Evolutionary conservation across 2,888 invertebrate genomes (phyloP), one percentile per base, ranked within the genome.

Genomic region (Dynastes maya): DNA sequence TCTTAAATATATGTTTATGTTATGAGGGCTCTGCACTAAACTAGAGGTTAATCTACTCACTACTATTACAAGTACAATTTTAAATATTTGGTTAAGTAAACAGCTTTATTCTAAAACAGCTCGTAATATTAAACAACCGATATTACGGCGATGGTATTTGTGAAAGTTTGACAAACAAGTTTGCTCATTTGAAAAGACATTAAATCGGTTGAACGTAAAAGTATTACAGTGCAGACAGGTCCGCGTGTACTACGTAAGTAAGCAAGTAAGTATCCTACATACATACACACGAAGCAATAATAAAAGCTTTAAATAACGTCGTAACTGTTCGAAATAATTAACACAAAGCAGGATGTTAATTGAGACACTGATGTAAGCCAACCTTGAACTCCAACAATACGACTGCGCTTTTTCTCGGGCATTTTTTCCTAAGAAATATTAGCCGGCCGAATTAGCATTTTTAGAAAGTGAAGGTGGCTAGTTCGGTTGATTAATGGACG

Each of bases 361-460:
- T 63, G 63, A 32, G 29, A 63, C 63, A 53, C 27, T 51, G 51
- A 11, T 29, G 51, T 51, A 29, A 68, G 49, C 22, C 29, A 68
- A 68, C 68, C 68, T 68, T 68, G 68, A 68, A 68, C 53, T 68
- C 68, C 22, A 45, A 65, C n/a, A 68, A 49, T 45, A 45, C 45
- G 22, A 51, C 29, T 68, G 13, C 11, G 9, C 68, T 49, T 51
- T 22, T 53, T 29, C 29, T 27, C 29, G n/a, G 27, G 65, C 45
- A 58, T 11, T 63, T 63, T 63, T 63, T 63, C 29, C 63, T 63
- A 32, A 32, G 63, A 37, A 29, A 63, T 8, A 32, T 27, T 29
- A 63, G 63, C 27, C 22, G 55, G 8, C 11, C 2, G 63, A 63
- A 63, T 63, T 63, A 63, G 63, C 63, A 63, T 63, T 63, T 63